Base-by-base conservation (phyloP, 2,113 vertebrate genomes). In the Mus spicilegus region DNA sequence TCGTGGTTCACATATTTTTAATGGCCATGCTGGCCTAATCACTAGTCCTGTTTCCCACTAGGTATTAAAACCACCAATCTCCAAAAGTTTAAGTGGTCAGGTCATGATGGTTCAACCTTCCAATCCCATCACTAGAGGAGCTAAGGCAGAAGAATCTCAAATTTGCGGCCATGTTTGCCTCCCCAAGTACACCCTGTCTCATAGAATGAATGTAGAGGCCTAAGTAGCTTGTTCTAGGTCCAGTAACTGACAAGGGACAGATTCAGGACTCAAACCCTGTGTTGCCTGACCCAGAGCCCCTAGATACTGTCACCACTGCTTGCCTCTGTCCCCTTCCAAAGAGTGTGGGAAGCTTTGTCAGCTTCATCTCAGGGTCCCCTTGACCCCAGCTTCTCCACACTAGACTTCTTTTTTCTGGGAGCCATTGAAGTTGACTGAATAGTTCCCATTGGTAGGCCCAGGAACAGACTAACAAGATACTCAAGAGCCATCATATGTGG, bases 361-460 rank as follows among this genome's bases (percentile, higher is more conserved):
- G 9, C 1, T 24, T n/a, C 42, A 3, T 4, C 46, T 49, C 13
- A 3, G 46, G 10, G 46, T 86, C 91, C n/a, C 67, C 75, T 12
- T 22, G 75, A 36, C 49, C 46, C 70, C 13, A 1, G 30, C 63
- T 75, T 56, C 75, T 4, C 70, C 42, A 30, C n/a, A 11, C 1
- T 42, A 39, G 80, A 5, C 7, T 67, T 42, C 42, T 3, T 42
- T 42, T 42, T 42, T 42, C 51, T 54, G 51, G 51, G 51, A 56
- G 28, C 5, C 26, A 9, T 28, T 8, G 84, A 26, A 49, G 14
- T 65, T 17, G 49, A 30, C n/a, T 7, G 4, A 80, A 11, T 22
- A 0, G 0, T 0, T n/a, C 72, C 9, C 2, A 17, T 11, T 8
- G 17, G 19, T 24, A 70, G 69, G 36, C 11, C 4, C 3, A 26